Evolutionary conservation across 2,113 vertebrate genomes (phyloP), one percentile per base, ranked within the genome.

Genomic region (Crotophaga sulcirostris): DNA sequence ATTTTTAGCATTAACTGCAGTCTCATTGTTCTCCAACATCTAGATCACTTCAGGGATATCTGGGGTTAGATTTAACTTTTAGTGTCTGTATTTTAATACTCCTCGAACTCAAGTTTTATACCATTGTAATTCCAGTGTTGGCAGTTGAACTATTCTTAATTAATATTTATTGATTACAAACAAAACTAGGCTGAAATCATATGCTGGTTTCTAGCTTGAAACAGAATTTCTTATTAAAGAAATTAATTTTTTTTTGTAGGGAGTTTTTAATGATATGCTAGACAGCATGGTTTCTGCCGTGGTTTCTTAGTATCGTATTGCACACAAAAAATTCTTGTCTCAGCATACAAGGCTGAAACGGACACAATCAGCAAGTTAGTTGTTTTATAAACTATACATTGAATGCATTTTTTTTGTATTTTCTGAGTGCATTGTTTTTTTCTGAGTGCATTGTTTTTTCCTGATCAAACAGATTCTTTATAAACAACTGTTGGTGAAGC

Each of bases 1-100:
- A 73, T 79, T 92, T 96, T 87, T 68, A 86, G 60, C 63, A 51
- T 40, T 55, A 74, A 38, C 84, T 84, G 49, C 36, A 77, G 68
- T 74, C 73, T 94, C 40, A 64, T 64, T 94, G 74, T 18, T 44
- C 68, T 80, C 40, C 59, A 73, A 80, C 38, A 76, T 76, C 72
- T 49, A 60, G 67, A 92, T 55, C 25, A 49, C 54, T 73, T 92
- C 5, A 64, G 24, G 49, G 67, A 38, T 92, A 73, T 40, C 52
- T 68, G 67, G 58, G 23, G 10, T 59, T 51, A 47, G 33, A 84
- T 68, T 91, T 75, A 63, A 55, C 42, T 72, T 58, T 79, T 51
- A 72, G 26, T 12, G 25, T 29, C n/a, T 52, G 17, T 62, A 59
- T 68, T 87, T 90, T 51, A 68, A n/a, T 64, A 59, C 15, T 87